Percentiles rank a stretch among this genome's conserved stretches.
Evolutionary conservation across 64 coral and sea anemone genomes (phyloP).

Genomic region (Hydrozoanthus tunicans): DNA sequence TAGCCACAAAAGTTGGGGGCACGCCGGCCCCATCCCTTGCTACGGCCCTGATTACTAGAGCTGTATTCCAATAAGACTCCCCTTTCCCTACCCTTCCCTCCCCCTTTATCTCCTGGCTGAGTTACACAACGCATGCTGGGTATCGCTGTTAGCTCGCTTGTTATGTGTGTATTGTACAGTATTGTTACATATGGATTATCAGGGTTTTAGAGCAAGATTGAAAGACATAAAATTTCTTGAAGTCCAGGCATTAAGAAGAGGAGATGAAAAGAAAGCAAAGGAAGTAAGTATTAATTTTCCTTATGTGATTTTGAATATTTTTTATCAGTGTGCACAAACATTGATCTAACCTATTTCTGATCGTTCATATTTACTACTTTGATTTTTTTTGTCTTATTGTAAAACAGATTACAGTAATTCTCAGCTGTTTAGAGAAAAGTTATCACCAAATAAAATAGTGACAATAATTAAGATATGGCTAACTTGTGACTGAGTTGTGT

Average conservation of each 20-base stretch:
- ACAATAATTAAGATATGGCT: neutral
- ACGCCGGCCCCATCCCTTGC: no score
- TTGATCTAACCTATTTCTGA: no score
- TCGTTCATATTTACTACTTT: neutral
- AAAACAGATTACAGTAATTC: neutral
- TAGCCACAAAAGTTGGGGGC: no score
- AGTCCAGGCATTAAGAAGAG: neutral
- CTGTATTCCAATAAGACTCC: no score
- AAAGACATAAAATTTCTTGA: slow-evolving; percentile 1
- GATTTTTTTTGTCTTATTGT: neutral
- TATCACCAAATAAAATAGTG: neutral
- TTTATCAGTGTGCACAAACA: no score
- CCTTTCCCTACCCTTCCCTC: no score
- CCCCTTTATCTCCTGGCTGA: neutral
- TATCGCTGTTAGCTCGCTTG: neutral
- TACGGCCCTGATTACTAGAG: no score
- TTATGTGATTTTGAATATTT: no score
- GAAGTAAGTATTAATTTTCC: neutral
- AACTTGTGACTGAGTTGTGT: no score
- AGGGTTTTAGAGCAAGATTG: slow-evolving; percentile 8
- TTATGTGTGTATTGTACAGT: neutral
- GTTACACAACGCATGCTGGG: neutral
- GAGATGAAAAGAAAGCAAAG: slow-evolving; percentile 6
- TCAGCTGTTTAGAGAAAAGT: neutral
- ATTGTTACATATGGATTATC: slow-evolving; percentile 2